Conservation (phyloP, 2,888 invertebrate genomes). For the Lycophotia porphyrea region DNA sequence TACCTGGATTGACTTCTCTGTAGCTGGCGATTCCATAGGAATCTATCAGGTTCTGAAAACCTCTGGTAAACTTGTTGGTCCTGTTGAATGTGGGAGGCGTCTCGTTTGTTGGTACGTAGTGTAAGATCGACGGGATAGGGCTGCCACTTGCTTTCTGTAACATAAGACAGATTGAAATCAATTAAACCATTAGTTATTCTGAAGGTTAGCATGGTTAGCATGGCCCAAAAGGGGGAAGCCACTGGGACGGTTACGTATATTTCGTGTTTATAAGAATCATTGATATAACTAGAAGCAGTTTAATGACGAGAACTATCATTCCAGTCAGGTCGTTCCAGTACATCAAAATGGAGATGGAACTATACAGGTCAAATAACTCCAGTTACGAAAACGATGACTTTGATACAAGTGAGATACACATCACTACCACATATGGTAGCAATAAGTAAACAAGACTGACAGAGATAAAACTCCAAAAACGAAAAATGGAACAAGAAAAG, state of each 20-base stretch:
- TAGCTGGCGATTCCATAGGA: constrained; percentile 97
- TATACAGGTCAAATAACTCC: not conserved
- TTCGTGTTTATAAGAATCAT: not conserved
- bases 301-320: not conserved
- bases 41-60: constrained; percentile 96
- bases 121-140: constrained; percentile 95
- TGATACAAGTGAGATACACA: not conserved
- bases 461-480: not conserved
- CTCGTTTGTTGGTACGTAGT: constrained; percentile 93
- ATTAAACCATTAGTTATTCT: not conserved
- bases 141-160: constrained; percentile 92
- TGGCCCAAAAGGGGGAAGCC: not conserved
- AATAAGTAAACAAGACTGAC: not conserved
- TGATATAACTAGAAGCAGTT: not conserved
- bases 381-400: not conserved
- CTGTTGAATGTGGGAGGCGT: constrained; percentile 95
- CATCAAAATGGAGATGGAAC: not conserved
- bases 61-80: constrained; percentile 95
- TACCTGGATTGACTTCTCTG: constrained; percentile 96
- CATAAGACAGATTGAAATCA: not conserved
- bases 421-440: not conserved
- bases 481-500: not conserved
- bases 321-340: not conserved
- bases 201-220: not conserved
- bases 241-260: no score